A percentile compares a stretch with the other conserved stretches of the same genome.
Evolutionary conservation across 2,113 vertebrate genomes (phyloP).

Genomic region (Eudorcas thomsonii): DNA sequence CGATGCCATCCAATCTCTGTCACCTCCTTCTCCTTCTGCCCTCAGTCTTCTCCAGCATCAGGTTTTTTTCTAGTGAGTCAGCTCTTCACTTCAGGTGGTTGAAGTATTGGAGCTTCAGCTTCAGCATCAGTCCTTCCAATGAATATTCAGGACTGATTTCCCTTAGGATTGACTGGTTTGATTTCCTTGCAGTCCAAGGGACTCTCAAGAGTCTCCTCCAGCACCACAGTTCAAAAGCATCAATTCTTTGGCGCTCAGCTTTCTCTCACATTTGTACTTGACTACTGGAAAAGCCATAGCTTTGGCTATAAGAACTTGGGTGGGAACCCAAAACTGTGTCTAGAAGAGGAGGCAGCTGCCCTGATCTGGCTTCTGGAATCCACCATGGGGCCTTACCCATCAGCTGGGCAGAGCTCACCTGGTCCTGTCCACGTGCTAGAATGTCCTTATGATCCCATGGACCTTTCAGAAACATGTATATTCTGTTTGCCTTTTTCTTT

Average conservation of each 20-base stretch:
- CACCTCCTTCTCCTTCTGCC: not conserved
- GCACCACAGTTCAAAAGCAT: not conserved
- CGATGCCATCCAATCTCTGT: not conserved
- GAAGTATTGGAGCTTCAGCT: not conserved
- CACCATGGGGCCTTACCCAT: rapidly evolving
- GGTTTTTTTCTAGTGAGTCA: not conserved
- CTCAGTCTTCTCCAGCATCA: not conserved
- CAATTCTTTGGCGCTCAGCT: not conserved
- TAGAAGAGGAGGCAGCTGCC: too few species aligned
- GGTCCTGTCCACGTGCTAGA: not conserved
- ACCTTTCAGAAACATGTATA: not conserved
- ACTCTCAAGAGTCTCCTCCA: not conserved
- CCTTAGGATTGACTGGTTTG: not conserved
- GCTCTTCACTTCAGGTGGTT: not conserved
- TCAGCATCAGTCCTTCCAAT: not conserved
- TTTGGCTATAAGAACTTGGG: not conserved
- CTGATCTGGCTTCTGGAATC: not conserved
- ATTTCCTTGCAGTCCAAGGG: not conserved
- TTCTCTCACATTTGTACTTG: not conserved
- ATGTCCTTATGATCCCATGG: not conserved
- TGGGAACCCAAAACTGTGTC: not conserved
- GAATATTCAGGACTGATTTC: not conserved
- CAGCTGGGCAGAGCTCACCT: not conserved
- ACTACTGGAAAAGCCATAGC: not conserved
- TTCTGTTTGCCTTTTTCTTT: not conserved